Percentiles rank a stretch among this genome's conserved stretches.
These are phyloP conservation scores for Trichonephila clavata DNA, from an alignment of 1,140 invertebrate genomes.

Conservation along the genomic window DNA sequence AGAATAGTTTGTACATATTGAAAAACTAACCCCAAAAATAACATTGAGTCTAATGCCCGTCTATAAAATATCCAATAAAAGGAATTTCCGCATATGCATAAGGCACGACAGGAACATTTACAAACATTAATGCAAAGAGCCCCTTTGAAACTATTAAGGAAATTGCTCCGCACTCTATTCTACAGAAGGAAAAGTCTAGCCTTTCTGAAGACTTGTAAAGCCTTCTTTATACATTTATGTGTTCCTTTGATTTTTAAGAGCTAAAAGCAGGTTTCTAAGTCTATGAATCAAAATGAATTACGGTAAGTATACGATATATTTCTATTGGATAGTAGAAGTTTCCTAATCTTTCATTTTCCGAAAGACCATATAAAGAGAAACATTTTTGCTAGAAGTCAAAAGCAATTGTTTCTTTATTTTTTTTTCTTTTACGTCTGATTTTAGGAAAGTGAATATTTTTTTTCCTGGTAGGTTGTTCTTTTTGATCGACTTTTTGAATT, in stretches of 20 bases:
- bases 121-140: slow-evolving; percentile 34
- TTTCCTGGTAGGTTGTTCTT: no score
- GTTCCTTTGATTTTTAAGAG: slow-evolving; percentile 25
- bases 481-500: no score
- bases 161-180: slow-evolving; percentile 21
- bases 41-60: not conserved
- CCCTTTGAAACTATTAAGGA: slow-evolving; percentile 37
- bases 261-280: slow-evolving; percentile 23
- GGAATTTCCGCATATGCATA: not conserved
- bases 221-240: not conserved
- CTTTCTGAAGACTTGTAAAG: not conserved
- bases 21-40: not conserved
- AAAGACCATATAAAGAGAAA: not conserved
- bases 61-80: not conserved
- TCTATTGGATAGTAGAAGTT: slow-evolving; percentile 25
- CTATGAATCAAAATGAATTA: slow-evolving; percentile 16
- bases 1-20: not conserved
- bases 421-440: no score
- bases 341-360: not conserved
- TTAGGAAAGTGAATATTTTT: no score
- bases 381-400: no score
- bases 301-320: slow-evolving; percentile 45
- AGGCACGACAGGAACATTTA: not conserved
- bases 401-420: no score
- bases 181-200: not conserved